phyloP scores from a whole-genome alignment of 2,797 vertebrate genomes.

The Micropoecilia bifurca region DNA sequence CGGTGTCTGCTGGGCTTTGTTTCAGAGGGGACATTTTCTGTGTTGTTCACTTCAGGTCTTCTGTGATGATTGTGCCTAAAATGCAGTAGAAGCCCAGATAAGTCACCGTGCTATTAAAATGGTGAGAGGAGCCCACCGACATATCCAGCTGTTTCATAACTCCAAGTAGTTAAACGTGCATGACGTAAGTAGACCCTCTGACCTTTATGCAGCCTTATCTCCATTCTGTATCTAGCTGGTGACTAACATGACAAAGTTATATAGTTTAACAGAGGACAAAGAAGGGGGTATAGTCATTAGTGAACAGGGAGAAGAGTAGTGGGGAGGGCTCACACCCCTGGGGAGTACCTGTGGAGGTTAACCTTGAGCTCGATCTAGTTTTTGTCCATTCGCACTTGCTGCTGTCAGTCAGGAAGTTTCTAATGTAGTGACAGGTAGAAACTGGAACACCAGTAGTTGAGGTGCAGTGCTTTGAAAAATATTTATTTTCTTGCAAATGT shows the following conservation, averaged over 20 bases:
- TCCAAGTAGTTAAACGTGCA: neutral
- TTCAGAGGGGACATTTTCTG: neutral
- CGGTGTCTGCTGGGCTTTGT: neutral
- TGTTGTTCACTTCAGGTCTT: neutral
- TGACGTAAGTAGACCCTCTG: neutral
- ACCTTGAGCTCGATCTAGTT: neutral
- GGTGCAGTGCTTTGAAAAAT: neutral
- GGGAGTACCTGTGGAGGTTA: slow-evolving; percentile 2
- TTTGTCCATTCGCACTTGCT: neutral
- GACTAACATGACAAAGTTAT: neutral
- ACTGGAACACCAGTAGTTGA: neutral
- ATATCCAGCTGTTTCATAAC: neutral
- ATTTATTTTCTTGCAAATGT: neutral
- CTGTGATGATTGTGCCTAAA: neutral
- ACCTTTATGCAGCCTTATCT: neutral
- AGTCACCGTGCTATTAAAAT: neutral
- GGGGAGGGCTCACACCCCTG: neutral
- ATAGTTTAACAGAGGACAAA: neutral
- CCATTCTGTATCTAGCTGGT: neutral
- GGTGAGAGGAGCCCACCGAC: neutral
- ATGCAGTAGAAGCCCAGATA: neutral
- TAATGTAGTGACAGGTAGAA: neutral
- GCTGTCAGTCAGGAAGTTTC: neutral
- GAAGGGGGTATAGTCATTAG: neutral
- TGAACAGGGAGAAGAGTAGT: neutral